Conservation (phyloP, 2,888 invertebrate species). For the Priocnemis perturbator region DNA sequence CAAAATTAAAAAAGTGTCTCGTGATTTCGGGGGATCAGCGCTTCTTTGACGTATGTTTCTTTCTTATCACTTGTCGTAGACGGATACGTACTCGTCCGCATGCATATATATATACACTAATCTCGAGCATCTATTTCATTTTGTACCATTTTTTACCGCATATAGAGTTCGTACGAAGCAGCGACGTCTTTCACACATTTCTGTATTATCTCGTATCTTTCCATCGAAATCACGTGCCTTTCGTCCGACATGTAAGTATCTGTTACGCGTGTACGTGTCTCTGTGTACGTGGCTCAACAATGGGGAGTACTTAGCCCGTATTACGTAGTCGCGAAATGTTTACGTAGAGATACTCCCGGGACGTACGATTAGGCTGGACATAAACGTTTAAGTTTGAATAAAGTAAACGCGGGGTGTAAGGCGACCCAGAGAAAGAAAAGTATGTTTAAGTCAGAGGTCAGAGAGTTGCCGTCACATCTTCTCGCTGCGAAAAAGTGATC, state of each 20-base stretch:
- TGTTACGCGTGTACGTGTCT: conserved; percentile 42
- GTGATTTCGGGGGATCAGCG: conserved; percentile 44
- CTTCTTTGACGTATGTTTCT: conserved; percentile 33
- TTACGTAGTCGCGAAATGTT: conserved; percentile 46
- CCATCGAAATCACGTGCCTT: conserved; percentile 41
- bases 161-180: conserved; percentile 43
- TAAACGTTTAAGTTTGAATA: conserved; percentile 26
- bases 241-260: conserved; percentile 34
- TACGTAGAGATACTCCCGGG: conserved; percentile 40
- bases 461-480: conserved; percentile 1
- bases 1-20: conserved; percentile 40
- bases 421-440: conserved; percentile 25
- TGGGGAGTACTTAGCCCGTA: conserved; percentile 43
- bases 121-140: conserved; percentile 44
- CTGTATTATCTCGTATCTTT: conserved; percentile 27
- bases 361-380: conserved; percentile 43
- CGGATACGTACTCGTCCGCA: conserved; percentile 18
- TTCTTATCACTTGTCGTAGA: conserved; percentile 43
- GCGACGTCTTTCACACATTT: conserved; percentile 48
- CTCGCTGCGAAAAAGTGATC: conserved; percentile 20
- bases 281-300: conserved; percentile 50
- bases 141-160: conserved; percentile 56
- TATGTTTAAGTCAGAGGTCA: conserved; percentile 1
- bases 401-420: conserved; percentile 8
- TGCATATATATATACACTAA: background rate